phyloP scores from a whole-genome alignment of 2,797 vertebrate genomes.

The Lutra lutra region DNA sequence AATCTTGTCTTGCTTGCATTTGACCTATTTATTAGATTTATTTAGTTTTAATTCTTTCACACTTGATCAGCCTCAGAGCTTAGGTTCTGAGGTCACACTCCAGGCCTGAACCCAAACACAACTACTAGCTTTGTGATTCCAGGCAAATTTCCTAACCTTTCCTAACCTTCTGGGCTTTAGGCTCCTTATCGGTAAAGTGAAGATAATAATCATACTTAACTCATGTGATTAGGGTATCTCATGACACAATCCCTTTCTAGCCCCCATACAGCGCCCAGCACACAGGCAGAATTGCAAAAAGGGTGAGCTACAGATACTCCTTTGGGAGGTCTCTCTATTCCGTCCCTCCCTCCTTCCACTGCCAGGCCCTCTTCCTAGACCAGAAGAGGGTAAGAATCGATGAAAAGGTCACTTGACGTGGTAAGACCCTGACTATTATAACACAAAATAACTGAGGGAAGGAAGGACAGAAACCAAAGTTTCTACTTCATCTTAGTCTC shows the following conservation, averaged over 20 bases:
- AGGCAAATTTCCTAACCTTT: not conserved
- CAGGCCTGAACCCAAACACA: not conserved
- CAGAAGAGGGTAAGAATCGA: not conserved
- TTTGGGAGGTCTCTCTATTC: not conserved
- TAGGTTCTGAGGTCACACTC: not conserved
- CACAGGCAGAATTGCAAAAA: not conserved
- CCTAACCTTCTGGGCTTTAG: not conserved
- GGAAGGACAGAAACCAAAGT: not conserved
- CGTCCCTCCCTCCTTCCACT: not conserved
- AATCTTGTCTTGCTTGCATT: not conserved
- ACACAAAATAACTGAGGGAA: not conserved
- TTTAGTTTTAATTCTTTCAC: conserved; percentile 19
- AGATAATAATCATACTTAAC: not conserved
- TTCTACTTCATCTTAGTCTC: conserved; percentile 1
- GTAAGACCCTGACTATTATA: not conserved
- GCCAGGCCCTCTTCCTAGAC: not conserved
- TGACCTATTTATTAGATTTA: conserved; percentile 11
- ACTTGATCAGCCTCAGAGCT: not conserved
- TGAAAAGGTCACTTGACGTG: not conserved
- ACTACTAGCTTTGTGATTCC: not conserved
- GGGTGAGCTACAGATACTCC: not conserved
- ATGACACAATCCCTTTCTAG: not conserved
- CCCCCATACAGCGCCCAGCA: not conserved
- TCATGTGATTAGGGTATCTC: not conserved
- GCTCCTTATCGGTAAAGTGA: not conserved